Evolutionary conservation across 2,113 vertebrate genomes (phyloP).

Genomic region (Sinocyclocheilus anophthalmus): DNA sequence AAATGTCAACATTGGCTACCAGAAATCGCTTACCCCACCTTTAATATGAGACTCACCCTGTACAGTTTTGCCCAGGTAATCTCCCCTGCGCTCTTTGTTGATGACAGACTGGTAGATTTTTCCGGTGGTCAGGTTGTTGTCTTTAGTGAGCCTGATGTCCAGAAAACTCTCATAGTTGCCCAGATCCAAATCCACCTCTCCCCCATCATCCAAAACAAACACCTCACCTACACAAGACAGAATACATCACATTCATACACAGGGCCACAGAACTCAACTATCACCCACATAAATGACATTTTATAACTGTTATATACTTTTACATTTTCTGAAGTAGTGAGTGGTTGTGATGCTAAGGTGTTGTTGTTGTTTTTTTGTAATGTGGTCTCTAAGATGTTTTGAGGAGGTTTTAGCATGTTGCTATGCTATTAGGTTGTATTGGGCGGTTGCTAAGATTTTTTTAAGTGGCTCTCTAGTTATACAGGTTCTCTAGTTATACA

Average conservation of each 20-base stretch:
- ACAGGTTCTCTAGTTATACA: too few relatives aligned
- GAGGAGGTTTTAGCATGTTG: too few relatives aligned
- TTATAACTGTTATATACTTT: background rate
- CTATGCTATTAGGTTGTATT: too few relatives aligned
- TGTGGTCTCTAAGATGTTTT: too few relatives aligned
- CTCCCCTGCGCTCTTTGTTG: slow-evolving; percentile 94
- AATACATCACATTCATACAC: background rate
- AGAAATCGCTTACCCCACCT: too few relatives aligned
- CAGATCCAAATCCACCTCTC: slow-evolving; percentile 95
- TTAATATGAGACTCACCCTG: slow-evolving; percentile 80
- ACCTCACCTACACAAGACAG: slow-evolving; percentile 84
- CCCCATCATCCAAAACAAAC: slow-evolving; percentile 95
- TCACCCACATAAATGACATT: background rate
- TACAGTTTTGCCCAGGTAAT: slow-evolving; percentile 96
- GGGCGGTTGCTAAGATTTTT: too few relatives aligned
- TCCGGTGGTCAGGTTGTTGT: slow-evolving; percentile 97
- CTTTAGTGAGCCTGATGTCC: slow-evolving; percentile 92
- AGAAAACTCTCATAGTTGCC: slow-evolving; percentile 98
- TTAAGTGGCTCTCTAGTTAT: too few relatives aligned
- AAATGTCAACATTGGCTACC: too few relatives aligned
- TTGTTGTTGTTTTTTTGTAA: background rate
- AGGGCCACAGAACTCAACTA: background rate
- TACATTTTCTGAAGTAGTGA: background rate
- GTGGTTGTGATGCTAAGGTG: background rate
- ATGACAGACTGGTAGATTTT: slow-evolving; percentile 98